Evolutionary conservation across 2,797 vertebrate species (phyloP), one percentile per base, ranked within the genome.

Genomic region (Eleutherodactylus coqui): DNA sequence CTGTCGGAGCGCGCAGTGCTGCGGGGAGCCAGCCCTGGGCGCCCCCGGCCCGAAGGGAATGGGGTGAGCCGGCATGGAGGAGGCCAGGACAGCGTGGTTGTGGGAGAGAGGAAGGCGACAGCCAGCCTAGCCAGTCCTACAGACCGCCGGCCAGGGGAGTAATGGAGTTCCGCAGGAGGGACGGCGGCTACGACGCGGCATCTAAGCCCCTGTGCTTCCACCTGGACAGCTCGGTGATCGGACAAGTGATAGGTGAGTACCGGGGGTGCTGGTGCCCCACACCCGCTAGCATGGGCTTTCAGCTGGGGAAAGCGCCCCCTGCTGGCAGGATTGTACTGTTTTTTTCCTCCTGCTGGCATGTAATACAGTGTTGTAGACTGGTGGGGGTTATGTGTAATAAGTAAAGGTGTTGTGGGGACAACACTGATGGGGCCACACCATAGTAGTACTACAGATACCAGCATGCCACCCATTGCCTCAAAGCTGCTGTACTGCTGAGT

Each of bases 231-330:
- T 45, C 90, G 0, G 79, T 90, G 3, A 85, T 97, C 0, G 96
- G 97, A 5, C 89, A 91, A 1, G 88, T 97, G n/a, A 97, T 98
- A 79, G 97, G 97, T 98, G 82, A 43, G 34, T 9, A 1, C n/a
- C 13, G 1, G 29, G 11, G 27, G 2, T 55, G 51, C 5, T 55
- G 51, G 21, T n/a, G n/a, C n/a, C n/a, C n/a, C n/a, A n/a, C n/a
- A n/a, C n/a, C n/a, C n/a, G n/a, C n/a, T n/a, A n/a, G n/a, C n/a
- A n/a, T n/a, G n/a, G n/a, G n/a, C n/a, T n/a, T n/a, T n/a, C n/a
- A n/a, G n/a, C n/a, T n/a, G n/a, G n/a, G n/a, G n/a, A n/a, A n/a
- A n/a, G n/a, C n/a, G n/a, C n/a, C n/a, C n/a, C n/a, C n/a, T n/a
- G n/a, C n/a, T n/a, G n/a, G n/a, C n/a, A n/a, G n/a, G n/a, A n/a